phyloP scores from a whole-genome alignment of 1,140 invertebrate species.

The Archegozetes longisetosus region DNA sequence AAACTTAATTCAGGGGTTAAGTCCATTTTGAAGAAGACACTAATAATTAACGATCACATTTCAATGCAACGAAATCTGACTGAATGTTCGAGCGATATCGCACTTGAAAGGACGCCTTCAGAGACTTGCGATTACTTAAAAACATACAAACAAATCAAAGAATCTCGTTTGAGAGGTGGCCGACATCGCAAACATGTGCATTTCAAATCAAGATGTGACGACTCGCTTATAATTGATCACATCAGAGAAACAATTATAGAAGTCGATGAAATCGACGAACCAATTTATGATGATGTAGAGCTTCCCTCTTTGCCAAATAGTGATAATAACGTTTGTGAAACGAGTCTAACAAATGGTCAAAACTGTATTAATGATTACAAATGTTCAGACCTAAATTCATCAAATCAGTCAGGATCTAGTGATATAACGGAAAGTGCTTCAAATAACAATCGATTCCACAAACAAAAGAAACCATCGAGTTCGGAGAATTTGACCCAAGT shows the following conservation, averaged over 20 bases:
- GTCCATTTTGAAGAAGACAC: conserved; percentile 22
- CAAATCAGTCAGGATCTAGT: too few relatives aligned
- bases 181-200: not conserved
- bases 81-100: not conserved
- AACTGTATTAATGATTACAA: too few relatives aligned
- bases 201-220: not conserved
- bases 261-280: not conserved
- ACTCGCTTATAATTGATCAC: not conserved
- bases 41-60: too few relatives aligned
- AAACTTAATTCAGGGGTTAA: conserved; percentile 19
- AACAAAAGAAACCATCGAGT: too few relatives aligned
- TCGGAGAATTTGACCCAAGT: too few relatives aligned
- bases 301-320: too few relatives aligned
- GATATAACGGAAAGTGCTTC: too few relatives aligned
- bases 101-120: not conserved
- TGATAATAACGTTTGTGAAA: too few relatives aligned
- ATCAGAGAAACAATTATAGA: not conserved
- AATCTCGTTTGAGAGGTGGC: not conserved
- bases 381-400: too few relatives aligned
- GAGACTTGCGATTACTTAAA: not conserved
- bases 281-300: not conserved
- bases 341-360: too few relatives aligned
- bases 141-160: not conserved
- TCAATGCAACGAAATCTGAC: not conserved
- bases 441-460: too few relatives aligned